Conservation (phyloP, 2,113 vertebrate genomes). For the Thalassarche chlororhynchos region DNA sequence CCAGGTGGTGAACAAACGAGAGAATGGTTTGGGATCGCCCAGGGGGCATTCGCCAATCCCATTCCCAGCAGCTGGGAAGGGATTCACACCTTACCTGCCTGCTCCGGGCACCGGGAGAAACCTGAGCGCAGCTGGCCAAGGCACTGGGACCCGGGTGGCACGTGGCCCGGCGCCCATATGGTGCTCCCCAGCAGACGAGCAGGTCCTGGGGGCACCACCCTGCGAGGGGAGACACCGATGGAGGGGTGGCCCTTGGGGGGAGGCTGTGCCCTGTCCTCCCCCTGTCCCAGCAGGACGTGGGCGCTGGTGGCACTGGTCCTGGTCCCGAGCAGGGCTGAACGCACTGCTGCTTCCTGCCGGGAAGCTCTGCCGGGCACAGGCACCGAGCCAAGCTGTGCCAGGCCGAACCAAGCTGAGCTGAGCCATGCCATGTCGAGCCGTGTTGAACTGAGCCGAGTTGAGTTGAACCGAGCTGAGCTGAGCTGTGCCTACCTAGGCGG, state of each 20-base stretch:
- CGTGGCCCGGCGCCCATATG: rapidly evolving
- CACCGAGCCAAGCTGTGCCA: rapidly evolving
- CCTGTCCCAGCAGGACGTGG: rapidly evolving
- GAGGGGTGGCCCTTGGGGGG: too few relatives aligned
- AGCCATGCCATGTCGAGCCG: not conserved
- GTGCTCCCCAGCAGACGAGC: not conserved
- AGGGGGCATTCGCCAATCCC: too few relatives aligned
- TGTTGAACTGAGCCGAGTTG: not conserved
- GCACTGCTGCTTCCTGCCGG: not conserved
- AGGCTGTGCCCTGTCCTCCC: not conserved
- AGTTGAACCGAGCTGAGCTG: not conserved
- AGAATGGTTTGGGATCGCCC: not conserved
- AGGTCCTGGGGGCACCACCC: not conserved
- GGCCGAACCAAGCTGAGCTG: rapidly evolving
- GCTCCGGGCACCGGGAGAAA: not conserved
- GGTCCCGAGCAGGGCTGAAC: not conserved
- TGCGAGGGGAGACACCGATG: rapidly evolving
- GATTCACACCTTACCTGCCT: not conserved
- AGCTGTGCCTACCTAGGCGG: not conserved
- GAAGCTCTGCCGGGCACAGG: not conserved
- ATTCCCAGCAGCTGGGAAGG: not conserved
- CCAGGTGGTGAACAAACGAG: not conserved
- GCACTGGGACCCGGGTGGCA: not conserved
- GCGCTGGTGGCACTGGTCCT: not conserved
- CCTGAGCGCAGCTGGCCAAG: not conserved